These are phyloP conservation scores for Chaetodon trifasciatus DNA, from an alignment of 2,797 vertebrate genomes.

Conservation along the genomic window DNA sequence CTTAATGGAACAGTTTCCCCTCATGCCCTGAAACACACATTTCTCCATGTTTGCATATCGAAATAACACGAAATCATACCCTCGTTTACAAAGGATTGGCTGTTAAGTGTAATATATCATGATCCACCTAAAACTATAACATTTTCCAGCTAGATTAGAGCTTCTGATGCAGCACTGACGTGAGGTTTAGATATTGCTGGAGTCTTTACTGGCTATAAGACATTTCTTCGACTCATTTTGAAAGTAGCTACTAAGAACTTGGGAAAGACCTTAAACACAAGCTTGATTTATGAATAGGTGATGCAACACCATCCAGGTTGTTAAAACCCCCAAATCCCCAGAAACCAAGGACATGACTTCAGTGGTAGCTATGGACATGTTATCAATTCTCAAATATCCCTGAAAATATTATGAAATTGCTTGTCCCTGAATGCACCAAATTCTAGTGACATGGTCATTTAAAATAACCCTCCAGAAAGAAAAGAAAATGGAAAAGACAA, in stretches of 20 bases:
- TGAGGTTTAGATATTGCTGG: too few relatives aligned
- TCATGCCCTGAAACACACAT: background rate
- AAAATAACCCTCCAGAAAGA: background rate
- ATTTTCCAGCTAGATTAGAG: background rate
- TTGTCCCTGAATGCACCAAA: background rate
- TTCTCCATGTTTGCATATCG: background rate
- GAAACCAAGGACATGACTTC: background rate
- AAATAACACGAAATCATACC: background rate
- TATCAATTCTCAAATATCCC: background rate
- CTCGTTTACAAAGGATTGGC: background rate
- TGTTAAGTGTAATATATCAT: too few relatives aligned
- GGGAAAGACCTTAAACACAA: background rate
- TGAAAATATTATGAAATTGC: background rate
- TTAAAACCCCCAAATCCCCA: background rate
- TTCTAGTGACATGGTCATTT: conserved; percentile 3
- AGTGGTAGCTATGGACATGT: background rate
- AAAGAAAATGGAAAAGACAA: conserved; percentile 5
- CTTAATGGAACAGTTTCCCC: too few relatives aligned
- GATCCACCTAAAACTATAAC: background rate
- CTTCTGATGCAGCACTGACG: background rate
- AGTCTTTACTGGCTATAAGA: too few relatives aligned
- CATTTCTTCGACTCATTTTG: background rate
- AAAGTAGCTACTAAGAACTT: background rate
- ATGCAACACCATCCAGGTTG: too few relatives aligned
- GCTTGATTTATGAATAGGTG: background rate